These are phyloP conservation scores for Notoglanidium macrostoma DNA, from an alignment of 2,797 vertebrate genomes.

Conservation along the genomic window DNA sequence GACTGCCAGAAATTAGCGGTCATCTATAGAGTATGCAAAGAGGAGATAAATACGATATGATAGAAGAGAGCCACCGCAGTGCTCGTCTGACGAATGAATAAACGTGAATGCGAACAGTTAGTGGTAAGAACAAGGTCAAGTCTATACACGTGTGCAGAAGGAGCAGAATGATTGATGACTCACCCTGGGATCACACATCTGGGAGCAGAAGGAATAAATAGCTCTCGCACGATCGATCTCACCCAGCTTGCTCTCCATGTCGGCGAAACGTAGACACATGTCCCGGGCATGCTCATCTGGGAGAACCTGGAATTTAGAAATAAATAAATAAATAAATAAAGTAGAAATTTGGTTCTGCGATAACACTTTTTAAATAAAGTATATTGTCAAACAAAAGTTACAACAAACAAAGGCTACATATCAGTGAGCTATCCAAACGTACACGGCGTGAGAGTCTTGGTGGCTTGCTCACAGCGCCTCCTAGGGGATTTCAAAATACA, in stretches of 20 bases:
- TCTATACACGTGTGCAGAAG: background rate
- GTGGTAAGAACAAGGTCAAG: background rate
- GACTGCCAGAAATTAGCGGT: constrained; percentile 90
- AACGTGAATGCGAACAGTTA: background rate
- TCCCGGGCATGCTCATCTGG: constrained; percentile 88
- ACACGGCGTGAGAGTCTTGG: too few relatives aligned
- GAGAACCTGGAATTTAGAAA: constrained; percentile 77
- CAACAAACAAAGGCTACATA: too few relatives aligned
- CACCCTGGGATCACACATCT: constrained; percentile 94
- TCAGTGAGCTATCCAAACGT: too few relatives aligned
- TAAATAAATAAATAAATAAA: too few relatives aligned
- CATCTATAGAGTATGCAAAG: constrained; percentile 70
- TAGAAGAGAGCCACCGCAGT: too few relatives aligned
- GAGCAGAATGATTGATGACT: constrained; percentile 37
- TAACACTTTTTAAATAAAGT: too few relatives aligned
- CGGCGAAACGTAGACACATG: constrained; percentile 91
- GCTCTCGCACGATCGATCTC: constrained; percentile 91
- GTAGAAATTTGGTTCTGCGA: too few relatives aligned
- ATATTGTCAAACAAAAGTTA: too few relatives aligned
- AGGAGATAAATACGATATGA: background rate
- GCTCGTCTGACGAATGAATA: background rate
- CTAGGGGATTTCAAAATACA: too few relatives aligned
- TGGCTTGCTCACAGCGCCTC: too few relatives aligned
- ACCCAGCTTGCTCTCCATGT: constrained; percentile 94
- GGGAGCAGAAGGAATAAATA: constrained; percentile 93